Percentiles rank a stretch among this genome's conserved stretches.
These are phyloP conservation scores for Alectoris magna DNA, from an alignment of 2,797 vertebrate genomes.

Conservation along the genomic window DNA sequence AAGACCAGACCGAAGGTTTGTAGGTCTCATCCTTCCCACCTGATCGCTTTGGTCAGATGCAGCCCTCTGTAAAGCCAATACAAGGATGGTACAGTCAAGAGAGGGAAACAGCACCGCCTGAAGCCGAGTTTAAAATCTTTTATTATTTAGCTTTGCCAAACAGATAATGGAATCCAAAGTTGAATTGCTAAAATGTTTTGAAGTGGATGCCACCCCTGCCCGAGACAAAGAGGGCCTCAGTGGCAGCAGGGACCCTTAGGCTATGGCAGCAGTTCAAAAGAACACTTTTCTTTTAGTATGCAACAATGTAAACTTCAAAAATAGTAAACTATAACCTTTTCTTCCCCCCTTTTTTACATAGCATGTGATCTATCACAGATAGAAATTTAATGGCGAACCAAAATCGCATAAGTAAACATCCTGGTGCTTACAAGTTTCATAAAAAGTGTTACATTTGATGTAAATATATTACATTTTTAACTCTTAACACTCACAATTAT, in stretches of 20 bases:
- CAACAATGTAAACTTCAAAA: constrained; percentile 87
- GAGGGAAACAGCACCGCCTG: neutral
- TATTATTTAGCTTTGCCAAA: constrained; percentile 82
- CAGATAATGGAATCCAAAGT: constrained; percentile 81
- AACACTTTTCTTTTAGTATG: constrained; percentile 79
- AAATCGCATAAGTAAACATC: constrained; percentile 79
- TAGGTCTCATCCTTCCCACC: neutral
- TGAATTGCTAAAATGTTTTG: constrained; percentile 81
- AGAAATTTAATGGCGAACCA: constrained; percentile 83
- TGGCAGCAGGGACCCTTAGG: constrained; percentile 75
- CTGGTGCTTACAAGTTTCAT: constrained; percentile 80
- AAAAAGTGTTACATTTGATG: constrained; percentile 80
- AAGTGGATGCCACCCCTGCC: constrained; percentile 72
- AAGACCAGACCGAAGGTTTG: neutral
- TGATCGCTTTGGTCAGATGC: neutral
- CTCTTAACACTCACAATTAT: constrained; percentile 72
- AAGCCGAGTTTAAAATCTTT: constrained; percentile 75
- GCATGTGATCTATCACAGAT: constrained; percentile 83
- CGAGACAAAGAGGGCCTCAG: constrained; percentile 73
- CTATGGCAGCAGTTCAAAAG: constrained; percentile 81
- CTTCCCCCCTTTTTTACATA: constrained; percentile 73
- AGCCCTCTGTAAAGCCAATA: neutral
- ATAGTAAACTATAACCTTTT: constrained; percentile 83
- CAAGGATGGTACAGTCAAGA: neutral
- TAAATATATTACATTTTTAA: constrained; percentile 72